Conservation (phyloP, 2,113 vertebrate species). For the Petroica traversi region DNA sequence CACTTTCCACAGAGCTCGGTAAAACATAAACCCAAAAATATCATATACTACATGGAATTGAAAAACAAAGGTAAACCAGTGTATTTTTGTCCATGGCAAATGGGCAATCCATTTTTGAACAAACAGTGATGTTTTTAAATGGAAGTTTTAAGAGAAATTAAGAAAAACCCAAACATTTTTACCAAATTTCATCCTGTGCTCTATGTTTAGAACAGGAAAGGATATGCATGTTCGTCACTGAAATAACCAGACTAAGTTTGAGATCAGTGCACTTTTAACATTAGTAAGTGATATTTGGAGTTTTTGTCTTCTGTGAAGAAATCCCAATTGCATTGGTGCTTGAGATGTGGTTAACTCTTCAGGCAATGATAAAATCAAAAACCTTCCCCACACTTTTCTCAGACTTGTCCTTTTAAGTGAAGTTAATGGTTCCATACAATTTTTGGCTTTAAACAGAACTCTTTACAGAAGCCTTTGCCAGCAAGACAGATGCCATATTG, state of each 20-base stretch:
- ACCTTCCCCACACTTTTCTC: neutral
- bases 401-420: neutral
- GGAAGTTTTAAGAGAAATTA: neutral
- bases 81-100: neutral
- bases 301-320: neutral
- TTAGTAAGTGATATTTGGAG: neutral
- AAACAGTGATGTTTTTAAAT: neutral
- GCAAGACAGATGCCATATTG: neutral
- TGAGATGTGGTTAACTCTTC: neutral
- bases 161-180: neutral
- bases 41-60: rapidly evolving
- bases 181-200: neutral
- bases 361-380: neutral
- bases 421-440: neutral
- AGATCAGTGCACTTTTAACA: neutral
- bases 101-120: neutral
- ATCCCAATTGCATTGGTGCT: neutral
- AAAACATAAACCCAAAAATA: neutral
- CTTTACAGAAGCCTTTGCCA: neutral
- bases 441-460: neutral
- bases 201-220: neutral
- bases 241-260: neutral
- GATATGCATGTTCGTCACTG: neutral
- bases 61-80: neutral
- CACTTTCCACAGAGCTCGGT: neutral